Base-by-base conservation (phyloP, 2,888 invertebrate species). In the Carpatolechia fugitivella region DNA sequence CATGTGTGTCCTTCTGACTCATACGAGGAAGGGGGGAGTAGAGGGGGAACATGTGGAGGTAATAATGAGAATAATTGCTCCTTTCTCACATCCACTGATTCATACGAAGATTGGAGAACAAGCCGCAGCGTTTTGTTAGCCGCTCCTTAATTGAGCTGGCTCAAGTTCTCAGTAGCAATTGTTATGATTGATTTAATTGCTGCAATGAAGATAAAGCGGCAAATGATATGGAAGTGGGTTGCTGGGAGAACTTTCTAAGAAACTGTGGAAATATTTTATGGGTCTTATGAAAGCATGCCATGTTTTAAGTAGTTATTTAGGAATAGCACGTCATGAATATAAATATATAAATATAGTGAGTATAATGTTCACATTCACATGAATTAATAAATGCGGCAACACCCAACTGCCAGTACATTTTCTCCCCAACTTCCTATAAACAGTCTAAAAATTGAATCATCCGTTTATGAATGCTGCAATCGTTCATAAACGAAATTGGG, bases 71-170 rank as follows among this genome's bases (percentile, higher is more conserved):
- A 77, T 85, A 86, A 88, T 88, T 87, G 85, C 81, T 67, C 73
- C 81, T 83, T 85, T 88, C 86, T 85, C 86, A 86, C 83, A 85
- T 82, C 76, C 85, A 47, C 49, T 89, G 88, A 87, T 87, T 89
- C 88, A 83, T 74, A 65, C 65, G 70, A 60, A 50, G 56, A 69
- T 68, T 63, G 65, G 40, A 47, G 38, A 24, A 16, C 35, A 11
- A 29, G 31, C 31, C 8, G 30, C 47, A 31, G 8, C 31, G 20
- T 35, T 82, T 79, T 80, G 76, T 85, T 81, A 76, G 73, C 70
- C 76, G 74, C 76, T 65, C 74, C 80, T 83, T 79, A 80, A 85
- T 85, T 85, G 75, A 79, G 77, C 72, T 75, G 76, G 79, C 78
- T 78, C 76, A 80, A 78, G 63, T 52, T 52, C 56, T 36, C 18